Evolutionary conservation across 2,888 invertebrate genomes (phyloP), one percentile per base, ranked within the genome.

Genomic region (Aphidius colemani): DNA sequence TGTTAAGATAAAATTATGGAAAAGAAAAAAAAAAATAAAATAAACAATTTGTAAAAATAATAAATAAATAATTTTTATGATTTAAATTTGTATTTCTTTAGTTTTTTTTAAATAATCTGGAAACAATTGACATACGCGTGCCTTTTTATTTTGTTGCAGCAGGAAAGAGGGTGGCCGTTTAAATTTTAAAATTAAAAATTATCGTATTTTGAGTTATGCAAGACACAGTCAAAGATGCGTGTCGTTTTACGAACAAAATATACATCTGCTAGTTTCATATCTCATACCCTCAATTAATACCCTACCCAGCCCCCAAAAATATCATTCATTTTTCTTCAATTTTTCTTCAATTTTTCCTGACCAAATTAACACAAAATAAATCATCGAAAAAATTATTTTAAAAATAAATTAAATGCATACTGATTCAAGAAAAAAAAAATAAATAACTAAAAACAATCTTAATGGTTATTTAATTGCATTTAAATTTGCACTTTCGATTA

Each of bases 401-500:
- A 18, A 18, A 18, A 18, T 18, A 18, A 18, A 18, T 18, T 18
- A 18, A 18, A 18, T 1, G 1, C 13, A n/a, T n/a, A 30, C 30
- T 30, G 45, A 45, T 9, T 48, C 10, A 11, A 1, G 7, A 48
- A 11, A n/a, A 11, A n/a, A 11, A 48, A 48, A 11, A 11, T 48
- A 3, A 45, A 45, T 6, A 10, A 48, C 13, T 2, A 13, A 48
- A 7, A 48, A 48, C 30, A 30, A 30, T 30, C 5, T 30, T 4
- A 30, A 30, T 30, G n/a, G 7, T 11, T 4, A 48, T 48, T 48
- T 43, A n/a, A 41, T 13, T 10, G 41, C 43, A 43, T 13, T 13
- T 41, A 39, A 9, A 78, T 76, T 77, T 79, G 81, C 80, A 80
- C 80, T 81, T 81, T 81, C 81, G 80, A 76, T 80, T 74, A 71